Conservation (phyloP, 2,113 vertebrate genomes). For the Salvelinus namaycush region DNA sequence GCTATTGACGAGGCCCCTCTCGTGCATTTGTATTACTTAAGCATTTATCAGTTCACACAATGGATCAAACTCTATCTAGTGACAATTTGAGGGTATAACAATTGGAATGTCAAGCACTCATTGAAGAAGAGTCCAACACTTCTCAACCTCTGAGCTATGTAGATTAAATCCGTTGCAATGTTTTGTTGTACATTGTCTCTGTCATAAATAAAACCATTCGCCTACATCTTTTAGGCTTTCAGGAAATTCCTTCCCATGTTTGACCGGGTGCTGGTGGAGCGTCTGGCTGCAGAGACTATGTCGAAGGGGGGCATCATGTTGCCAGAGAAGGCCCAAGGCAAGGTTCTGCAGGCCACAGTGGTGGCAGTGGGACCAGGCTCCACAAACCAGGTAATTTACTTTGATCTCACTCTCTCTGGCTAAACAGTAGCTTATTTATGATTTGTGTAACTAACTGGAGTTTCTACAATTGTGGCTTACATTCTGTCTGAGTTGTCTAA, state of each 20-base stretch:
- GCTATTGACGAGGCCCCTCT: neutral
- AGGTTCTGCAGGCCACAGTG: conserved; percentile 91
- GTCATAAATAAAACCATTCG: no score
- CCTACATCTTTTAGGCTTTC: conserved; percentile 78
- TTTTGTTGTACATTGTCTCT: no score
- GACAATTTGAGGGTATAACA: neutral
- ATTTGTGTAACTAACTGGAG: no score
- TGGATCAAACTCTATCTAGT: neutral
- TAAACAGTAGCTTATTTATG: no score
- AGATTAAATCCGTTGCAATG: no score
- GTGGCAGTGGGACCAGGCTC: conserved; percentile 89
- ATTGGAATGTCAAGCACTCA: no score
- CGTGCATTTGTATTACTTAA: neutral
- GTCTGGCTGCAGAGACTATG: conserved; percentile 85
- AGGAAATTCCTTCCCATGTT: conserved; percentile 93
- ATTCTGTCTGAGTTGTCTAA: no score
- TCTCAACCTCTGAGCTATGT: no score
- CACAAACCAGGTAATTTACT: conserved; percentile 80
- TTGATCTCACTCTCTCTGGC: no score
- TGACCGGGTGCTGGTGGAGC: conserved; percentile 93
- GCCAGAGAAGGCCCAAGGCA: conserved; percentile 95
- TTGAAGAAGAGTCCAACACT: no score
- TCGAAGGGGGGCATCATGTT: conserved; percentile 98
- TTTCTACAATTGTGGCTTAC: no score
- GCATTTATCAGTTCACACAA: neutral